Conservation (phyloP, 2,888 invertebrate genomes). For the Hydropsyche betteni region DNA sequence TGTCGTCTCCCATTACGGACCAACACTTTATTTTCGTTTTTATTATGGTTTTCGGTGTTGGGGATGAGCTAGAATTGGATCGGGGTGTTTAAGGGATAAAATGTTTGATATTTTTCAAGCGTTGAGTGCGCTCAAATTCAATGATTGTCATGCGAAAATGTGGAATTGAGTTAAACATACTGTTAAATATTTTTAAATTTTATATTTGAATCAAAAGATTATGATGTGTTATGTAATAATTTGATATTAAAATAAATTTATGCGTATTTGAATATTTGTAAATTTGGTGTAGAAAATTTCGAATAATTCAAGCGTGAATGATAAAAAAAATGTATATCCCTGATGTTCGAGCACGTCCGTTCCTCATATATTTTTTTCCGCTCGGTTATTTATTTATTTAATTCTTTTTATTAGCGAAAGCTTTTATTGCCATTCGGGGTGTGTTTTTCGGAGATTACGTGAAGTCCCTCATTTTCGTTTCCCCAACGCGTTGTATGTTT, state of each 20-base stretch:
- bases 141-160: not conserved
- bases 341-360: constrained; percentile 34
- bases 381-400: constrained; percentile 52
- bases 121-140: constrained; percentile 1
- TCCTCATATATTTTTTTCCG: constrained; percentile 46
- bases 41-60: constrained; percentile 43
- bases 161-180: no score
- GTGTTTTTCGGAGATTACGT: constrained; percentile 52
- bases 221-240: not conserved
- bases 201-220: not conserved
- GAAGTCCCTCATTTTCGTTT: constrained; percentile 46
- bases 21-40: constrained; percentile 51
- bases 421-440: constrained; percentile 51
- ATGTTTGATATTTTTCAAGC: not conserved
- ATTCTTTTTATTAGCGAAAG: constrained; percentile 52
- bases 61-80: constrained; percentile 32
- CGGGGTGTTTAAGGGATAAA: constrained; percentile 6
- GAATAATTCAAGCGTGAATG: not conserved
- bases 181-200: no score
- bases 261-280: not conserved
- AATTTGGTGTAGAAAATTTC: no score
- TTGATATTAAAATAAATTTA: not conserved
- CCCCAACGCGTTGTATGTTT: constrained; percentile 28
- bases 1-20: constrained; percentile 51
- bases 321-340: not conserved